Base-by-base conservation (phyloP, 2,888 invertebrate species). In the Chloroclysta siterata region DNA sequence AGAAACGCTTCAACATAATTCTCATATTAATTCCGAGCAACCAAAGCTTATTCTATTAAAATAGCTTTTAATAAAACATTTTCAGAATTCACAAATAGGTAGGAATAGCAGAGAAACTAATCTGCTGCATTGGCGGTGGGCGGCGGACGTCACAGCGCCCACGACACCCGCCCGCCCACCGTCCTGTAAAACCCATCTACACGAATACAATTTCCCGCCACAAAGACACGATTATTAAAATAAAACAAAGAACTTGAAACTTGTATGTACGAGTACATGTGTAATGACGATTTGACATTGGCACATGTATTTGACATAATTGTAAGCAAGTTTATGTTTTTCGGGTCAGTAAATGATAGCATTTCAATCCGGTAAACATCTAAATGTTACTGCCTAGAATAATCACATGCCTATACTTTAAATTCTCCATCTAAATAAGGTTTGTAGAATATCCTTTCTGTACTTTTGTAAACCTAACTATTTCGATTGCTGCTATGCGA, bases 91-190 rank as follows among this genome's bases (percentile, higher is more conserved):
- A 63, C 59, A 52, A 65, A 61, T 65, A 64, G 53, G 52, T 65
- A n/a, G 56, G 17, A 65, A 68, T 53, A 65, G 60, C 46, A 55
- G 63, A 65, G 60, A 65, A 65, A 63, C 60, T 74, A 74, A 75
- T 79, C 68, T 75, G 72, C 59, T 69, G 71, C 70, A 73, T 72
- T 63, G 54, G 68, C 60, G 66, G 75, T 76, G 75, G 81, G 79
- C 71, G 74, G 56, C 60, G 69, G 72, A 74, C 75, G 74, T 76
- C 75, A 75, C 66, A 54, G 65, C 68, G 69, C 72, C 73, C 72
- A 70, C 69, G 64, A 53, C 54, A 29, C 57, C 53, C 70, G 66
- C 63, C 69, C 74, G 71, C 73, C 73, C 72, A 70, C 70, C 54
- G 47, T 53, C 41, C 48, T 53, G 36, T 51, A 55, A 22, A 51